phyloP scores from a whole-genome alignment of 2,888 invertebrate genomes.

The Synanthedon vespiformis region DNA sequence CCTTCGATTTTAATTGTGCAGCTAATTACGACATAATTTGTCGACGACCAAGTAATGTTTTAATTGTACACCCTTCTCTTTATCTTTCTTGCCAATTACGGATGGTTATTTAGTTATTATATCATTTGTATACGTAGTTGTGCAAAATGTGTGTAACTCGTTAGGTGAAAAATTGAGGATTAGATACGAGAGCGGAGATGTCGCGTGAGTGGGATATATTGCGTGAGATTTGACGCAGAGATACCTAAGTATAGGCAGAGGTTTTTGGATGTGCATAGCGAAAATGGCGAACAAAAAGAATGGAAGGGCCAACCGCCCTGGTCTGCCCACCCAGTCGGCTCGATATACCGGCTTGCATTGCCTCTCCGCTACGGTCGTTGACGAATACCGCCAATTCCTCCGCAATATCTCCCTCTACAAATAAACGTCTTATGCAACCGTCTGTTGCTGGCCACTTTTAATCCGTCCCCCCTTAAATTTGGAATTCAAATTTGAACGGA shows the following conservation, averaged over 20 bases:
- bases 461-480: conserved; percentile 19
- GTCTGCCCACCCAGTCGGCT: conserved; percentile 61
- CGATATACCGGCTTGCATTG: conserved; percentile 40
- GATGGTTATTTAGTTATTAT: conserved; percentile 41
- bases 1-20: conserved; percentile 58
- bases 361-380: conserved; percentile 51
- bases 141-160: not conserved
- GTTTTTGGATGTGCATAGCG: conserved; percentile 17
- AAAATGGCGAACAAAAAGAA: conserved; percentile 51
- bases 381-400: conserved; percentile 69
- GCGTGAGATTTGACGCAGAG: not conserved
- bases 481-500: conserved; percentile 18
- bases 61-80: conserved; percentile 54
- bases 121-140: conserved; percentile 22
- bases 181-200: not conserved
- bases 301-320: conserved; percentile 41
- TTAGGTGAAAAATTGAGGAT: not conserved
- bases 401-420: conserved; percentile 34
- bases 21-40: conserved; percentile 64
- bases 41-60: conserved; percentile 58
- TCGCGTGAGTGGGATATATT: not conserved
- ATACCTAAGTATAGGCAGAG: conserved; percentile 9
- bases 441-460: conserved; percentile 14
- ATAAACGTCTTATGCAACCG: conserved; percentile 37
- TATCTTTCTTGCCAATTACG: conserved; percentile 43